Evolutionary conservation across 2,113 vertebrate genomes (phyloP).

Genomic region (Elgaria multicarinata): DNA sequence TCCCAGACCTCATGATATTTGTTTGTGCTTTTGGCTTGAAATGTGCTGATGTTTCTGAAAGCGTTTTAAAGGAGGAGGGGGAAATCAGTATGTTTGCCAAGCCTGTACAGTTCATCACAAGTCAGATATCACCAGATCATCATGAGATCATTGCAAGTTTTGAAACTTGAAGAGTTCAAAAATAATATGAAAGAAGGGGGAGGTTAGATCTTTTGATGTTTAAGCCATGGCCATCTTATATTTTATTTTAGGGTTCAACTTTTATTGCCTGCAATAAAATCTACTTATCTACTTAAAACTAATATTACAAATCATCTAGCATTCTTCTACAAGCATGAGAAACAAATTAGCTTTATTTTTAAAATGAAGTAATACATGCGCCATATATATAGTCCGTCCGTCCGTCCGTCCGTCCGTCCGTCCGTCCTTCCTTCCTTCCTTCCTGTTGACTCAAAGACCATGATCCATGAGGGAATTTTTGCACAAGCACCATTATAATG

Average conservation of each 20-base stretch:
- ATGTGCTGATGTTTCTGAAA: conserved; percentile 45
- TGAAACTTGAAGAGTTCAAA: background rate
- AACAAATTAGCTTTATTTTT: background rate
- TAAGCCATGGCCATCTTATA: background rate
- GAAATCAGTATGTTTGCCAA: background rate
- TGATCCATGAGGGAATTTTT: background rate
- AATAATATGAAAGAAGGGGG: background rate
- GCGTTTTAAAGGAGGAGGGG: background rate
- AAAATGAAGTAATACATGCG: background rate
- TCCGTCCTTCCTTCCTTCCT: too few species aligned
- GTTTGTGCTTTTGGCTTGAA: conserved; percentile 51
- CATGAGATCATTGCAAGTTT: background rate
- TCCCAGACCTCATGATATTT: conserved; percentile 58
- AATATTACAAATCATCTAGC: background rate
- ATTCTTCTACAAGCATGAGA: background rate
- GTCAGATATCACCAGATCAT: background rate
- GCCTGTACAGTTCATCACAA: background rate
- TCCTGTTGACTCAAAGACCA: background rate
- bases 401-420: too few species aligned
- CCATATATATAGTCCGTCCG: too few species aligned
- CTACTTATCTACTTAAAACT: background rate
- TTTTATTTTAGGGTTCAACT: background rate
- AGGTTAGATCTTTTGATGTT: background rate
- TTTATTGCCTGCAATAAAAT: background rate
- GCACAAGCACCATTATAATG: background rate